Evolutionary conservation across 2,888 invertebrate genomes (phyloP), one percentile per base, ranked within the genome.

Genomic region (Strigamia maritima): DNA sequence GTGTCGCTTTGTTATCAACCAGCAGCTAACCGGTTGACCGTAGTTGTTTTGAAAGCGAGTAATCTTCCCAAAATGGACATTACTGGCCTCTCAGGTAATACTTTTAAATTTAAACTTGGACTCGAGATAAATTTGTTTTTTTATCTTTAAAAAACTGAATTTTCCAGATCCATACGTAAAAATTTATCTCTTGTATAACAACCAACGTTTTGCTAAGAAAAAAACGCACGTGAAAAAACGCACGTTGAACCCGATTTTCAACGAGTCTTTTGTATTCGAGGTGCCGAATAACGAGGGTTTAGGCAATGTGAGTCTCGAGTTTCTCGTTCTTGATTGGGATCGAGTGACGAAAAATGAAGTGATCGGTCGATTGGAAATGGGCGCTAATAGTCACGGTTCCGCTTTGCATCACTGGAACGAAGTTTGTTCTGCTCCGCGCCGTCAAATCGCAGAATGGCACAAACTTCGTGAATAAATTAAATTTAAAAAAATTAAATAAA

Each of bases 361-460:
- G 82, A 97, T 98, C 86, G 98, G 98, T 24, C 91, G 97, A 83
- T 89, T 98, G 87, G 96, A 97, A 87, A 89, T 98, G 82, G 98
- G 98, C 76, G 81, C 85, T 19, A 93, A 93, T 83, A 89, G 90
- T 80, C 80, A 81, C 28, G 94, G 94, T 82, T 91, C 94, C 81
- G 93, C 95, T 78, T 89, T 94, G 24, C 95, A 94, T 85, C 98
- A 98, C 88, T 98, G 98, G 98, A 94, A 94, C 85, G 97, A 98
- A 89, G 97, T 98, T 83, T 94, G 96, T 89, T 95, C 93, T 85
- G 97, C 97, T 83, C 97, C 98, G 78, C 91, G 97, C 83, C 92
- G 98, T 82, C 98, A 98, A 90, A 97, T 98, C 86, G 98, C 98
- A 82, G 97, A 98, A 88, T 99, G 98, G 98, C 98, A 99, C 90